These are phyloP conservation scores for Microcebus murinus DNA, from an alignment of 2,113 vertebrate species.

Conservation along the genomic window DNA sequence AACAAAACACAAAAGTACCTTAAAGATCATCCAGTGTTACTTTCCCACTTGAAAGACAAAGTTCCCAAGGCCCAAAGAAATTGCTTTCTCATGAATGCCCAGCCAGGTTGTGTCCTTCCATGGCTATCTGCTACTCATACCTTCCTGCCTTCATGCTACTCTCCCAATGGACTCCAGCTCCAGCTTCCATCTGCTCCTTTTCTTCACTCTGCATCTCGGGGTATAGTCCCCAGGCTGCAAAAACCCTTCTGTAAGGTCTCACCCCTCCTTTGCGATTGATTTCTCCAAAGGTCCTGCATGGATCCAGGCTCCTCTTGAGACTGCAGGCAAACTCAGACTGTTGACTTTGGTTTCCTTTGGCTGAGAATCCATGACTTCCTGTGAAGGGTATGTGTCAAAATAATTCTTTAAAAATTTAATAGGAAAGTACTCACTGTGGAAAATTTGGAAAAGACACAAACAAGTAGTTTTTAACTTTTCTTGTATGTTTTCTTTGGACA, in stretches of 20 bases:
- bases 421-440: background rate
- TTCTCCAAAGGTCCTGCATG: background rate
- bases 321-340: background rate
- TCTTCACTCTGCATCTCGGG: background rate
- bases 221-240: background rate
- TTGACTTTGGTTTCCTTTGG: constrained; percentile 6
- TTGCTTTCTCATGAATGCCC: background rate
- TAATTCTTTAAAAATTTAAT: background rate
- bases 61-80: background rate
- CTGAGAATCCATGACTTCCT: background rate
- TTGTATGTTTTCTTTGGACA: constrained; percentile 32
- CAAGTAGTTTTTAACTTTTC: background rate
- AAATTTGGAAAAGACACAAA: background rate
- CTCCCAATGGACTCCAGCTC: background rate
- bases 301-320: background rate
- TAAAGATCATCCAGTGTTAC: background rate
- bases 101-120: background rate
- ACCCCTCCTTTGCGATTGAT: background rate
- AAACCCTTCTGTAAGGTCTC: background rate
- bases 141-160: background rate
- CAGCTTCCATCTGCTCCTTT: background rate
- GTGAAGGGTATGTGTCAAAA: background rate
- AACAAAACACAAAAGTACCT: background rate
- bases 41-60: background rate
- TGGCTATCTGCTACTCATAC: fast-evolving